Evolutionary conservation across 1,140 invertebrate genomes (phyloP).

Genomic region (Sarcophaga bullata): DNA sequence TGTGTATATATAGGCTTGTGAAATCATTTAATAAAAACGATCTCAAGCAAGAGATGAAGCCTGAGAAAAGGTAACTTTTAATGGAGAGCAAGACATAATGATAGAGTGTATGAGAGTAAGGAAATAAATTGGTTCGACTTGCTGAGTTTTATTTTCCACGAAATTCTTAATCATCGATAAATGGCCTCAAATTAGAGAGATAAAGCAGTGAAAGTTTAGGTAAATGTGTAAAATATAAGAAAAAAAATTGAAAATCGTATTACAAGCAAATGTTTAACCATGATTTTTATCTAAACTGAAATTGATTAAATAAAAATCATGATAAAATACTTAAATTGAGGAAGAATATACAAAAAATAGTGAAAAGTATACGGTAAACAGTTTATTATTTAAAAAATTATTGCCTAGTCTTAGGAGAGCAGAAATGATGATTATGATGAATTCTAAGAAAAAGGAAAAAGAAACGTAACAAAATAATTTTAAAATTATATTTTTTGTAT

Average conservation of each 20-base stretch:
- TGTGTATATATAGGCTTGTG: background rate
- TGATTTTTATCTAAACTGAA: background rate
- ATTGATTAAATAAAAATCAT: slow-evolving; percentile 6
- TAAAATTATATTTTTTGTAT: too few relatives aligned
- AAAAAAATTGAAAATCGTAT: background rate
- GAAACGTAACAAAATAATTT: too few relatives aligned
- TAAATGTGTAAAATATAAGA: background rate
- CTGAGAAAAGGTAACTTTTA: background rate
- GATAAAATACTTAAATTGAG: too few relatives aligned
- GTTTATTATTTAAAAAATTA: too few relatives aligned
- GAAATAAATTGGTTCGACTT: background rate
- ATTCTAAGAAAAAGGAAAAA: too few relatives aligned
- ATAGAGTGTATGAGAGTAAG: background rate
- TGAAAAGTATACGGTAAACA: too few relatives aligned
- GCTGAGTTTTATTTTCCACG: background rate
- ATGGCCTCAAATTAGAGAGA: background rate
- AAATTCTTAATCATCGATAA: background rate
- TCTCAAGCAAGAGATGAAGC: background rate
- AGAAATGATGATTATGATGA: too few relatives aligned
- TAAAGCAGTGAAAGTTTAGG: background rate
- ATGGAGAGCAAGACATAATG: background rate
- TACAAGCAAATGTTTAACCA: background rate
- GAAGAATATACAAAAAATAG: too few relatives aligned
- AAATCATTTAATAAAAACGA: background rate
- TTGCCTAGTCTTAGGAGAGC: too few relatives aligned